Percentiles rank a stretch among this genome's conserved stretches.
These are phyloP conservation scores for Pangasianodon hypophthalmus DNA, from an alignment of 2,113 vertebrate species.

Conservation along the genomic window DNA sequence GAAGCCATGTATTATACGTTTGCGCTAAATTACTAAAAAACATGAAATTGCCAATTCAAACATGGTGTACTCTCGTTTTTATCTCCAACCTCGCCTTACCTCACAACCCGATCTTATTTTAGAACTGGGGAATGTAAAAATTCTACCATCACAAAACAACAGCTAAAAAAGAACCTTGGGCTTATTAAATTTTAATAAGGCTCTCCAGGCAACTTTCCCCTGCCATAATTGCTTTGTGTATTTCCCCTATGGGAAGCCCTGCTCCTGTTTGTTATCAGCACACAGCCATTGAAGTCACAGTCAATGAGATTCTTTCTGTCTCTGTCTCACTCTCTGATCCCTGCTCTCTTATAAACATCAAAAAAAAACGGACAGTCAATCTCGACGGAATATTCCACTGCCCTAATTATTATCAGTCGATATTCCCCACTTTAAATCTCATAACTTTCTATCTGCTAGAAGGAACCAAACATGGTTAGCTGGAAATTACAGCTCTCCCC, in stretches of 20 bases:
- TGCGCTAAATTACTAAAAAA: not conserved
- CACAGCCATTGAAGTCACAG: constrained; percentile 58
- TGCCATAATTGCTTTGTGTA: constrained; percentile 66
- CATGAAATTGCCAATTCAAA: constrained; percentile 27
- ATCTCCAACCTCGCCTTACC: constrained; percentile 25
- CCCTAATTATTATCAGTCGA: constrained; percentile 42
- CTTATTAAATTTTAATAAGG: constrained; percentile 68
- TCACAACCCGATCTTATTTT: constrained; percentile 51
- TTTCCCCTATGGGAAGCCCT: constrained; percentile 60
- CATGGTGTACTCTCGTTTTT: constrained; percentile 3
- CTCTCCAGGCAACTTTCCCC: constrained; percentile 62
- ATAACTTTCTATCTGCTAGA: constrained; percentile 1
- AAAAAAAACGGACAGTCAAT: constrained; percentile 30
- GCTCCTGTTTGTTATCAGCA: constrained; percentile 66
- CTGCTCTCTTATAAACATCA: constrained; percentile 22
- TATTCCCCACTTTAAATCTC: constrained; percentile 33
- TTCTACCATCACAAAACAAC: constrained; percentile 56
- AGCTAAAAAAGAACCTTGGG: constrained; percentile 62
- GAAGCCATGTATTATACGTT: not conserved
- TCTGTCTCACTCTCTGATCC: constrained; percentile 18
- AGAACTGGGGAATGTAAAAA: constrained; percentile 55
- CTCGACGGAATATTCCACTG: constrained; percentile 38
- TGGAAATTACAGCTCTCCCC: constrained; percentile 13
- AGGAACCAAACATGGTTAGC: constrained; percentile 16
- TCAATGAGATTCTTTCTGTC: constrained; percentile 13